These are phyloP conservation scores for Schizaphis graminum DNA, from an alignment of 2,888 invertebrate species.

Conservation along the genomic window DNA sequence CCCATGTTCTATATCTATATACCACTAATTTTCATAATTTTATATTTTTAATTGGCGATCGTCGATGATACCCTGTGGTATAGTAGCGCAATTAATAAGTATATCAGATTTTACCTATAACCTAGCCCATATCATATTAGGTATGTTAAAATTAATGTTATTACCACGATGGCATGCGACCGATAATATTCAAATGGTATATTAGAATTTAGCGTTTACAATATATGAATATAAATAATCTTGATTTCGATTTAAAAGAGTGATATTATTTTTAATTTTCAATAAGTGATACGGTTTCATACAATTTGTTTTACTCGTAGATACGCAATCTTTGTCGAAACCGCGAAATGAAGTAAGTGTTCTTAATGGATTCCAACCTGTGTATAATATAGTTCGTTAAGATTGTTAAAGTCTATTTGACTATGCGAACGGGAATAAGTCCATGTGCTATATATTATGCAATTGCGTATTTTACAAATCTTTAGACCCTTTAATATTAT, in stretches of 20 bases:
- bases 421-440: background rate
- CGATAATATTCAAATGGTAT: background rate
- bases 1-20: background rate
- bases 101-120: background rate
- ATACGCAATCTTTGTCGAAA: background rate
- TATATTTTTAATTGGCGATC: background rate
- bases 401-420: background rate
- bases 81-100: background rate
- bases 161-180: background rate
- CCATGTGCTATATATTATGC: background rate
- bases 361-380: background rate
- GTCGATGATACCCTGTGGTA: background rate
- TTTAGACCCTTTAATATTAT: conserved; percentile 8
- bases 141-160: background rate
- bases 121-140: background rate
- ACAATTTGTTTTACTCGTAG: background rate
- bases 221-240: background rate
- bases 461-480: background rate
- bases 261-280: background rate
- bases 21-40: background rate
- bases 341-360: background rate
- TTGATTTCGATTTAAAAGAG: background rate
- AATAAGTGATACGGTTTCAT: background rate
- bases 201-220: background rate
- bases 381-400: background rate